Conservation (phyloP, 2,113 vertebrate species). For the Physeter macrocephalus region DNA sequence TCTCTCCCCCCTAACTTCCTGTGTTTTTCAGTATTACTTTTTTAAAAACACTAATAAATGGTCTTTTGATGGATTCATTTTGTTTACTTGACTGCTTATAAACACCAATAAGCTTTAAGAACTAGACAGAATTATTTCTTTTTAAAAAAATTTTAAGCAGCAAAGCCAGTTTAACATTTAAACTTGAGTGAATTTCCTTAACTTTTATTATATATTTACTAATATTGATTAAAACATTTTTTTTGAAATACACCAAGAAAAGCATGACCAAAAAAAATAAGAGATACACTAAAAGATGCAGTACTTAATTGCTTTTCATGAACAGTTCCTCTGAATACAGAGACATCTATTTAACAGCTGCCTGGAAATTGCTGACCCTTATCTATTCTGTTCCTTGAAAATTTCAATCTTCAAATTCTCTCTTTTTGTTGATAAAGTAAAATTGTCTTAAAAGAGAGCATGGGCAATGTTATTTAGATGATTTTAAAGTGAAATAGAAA, state of each 20-base stretch:
- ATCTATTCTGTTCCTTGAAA: neutral
- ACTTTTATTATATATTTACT: neutral
- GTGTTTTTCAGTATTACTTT: slow-evolving; percentile 18
- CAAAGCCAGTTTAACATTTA: neutral
- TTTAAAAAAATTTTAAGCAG: neutral
- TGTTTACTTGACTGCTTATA: slow-evolving; percentile 10
- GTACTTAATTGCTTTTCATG: neutral
- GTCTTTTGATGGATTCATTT: neutral
- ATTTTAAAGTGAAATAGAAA: neutral
- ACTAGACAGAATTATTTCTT: neutral
- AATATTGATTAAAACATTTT: neutral
- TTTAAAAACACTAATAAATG: neutral
- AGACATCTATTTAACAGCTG: neutral
- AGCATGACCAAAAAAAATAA: neutral
- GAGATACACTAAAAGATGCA: neutral
- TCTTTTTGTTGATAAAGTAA: neutral
- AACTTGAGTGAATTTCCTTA: neutral
- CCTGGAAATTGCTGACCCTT: neutral
- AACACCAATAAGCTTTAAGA: neutral
- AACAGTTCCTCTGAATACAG: neutral
- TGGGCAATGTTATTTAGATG: neutral
- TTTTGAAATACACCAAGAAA: neutral
- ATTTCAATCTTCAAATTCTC: neutral
- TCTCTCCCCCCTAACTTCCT: neutral
- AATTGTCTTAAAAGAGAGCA: neutral